Evolutionary conservation across 2,797 vertebrate genomes (phyloP), one percentile per base, ranked within the genome.

Genomic region (Ciconia nigra): DNA sequence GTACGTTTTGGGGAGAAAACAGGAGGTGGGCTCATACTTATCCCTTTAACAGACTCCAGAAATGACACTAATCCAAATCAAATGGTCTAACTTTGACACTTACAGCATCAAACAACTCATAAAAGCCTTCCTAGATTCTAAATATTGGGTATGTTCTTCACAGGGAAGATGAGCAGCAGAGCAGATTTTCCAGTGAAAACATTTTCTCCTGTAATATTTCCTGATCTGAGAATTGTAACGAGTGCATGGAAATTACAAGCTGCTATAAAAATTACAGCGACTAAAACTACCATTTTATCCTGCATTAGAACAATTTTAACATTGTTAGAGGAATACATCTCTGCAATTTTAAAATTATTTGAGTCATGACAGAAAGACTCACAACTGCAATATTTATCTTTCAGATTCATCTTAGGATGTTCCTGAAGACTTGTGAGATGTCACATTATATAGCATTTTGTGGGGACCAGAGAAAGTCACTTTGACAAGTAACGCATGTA

Each of bases 271-370:
- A 98, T 98, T 97, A 98, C 97, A 94, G 93, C 97, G 97, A 98
- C 96, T 98, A 96, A 98, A 98, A 98, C 97, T 98, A 98, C 96
- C 97, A 66, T 98, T 98, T 98, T 98, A 98, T 93, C 92, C 95
- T 97, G 95, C 97, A 97, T 98, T 98, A 98, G 98, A 98, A 98
- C 97, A 98, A 98, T 98, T 98, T 98, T 98, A 98, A 98, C 97
- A 97, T 98, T 98, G 98, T 98, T 98, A 97, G 83, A 97, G 85
- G 97, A 98, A 97, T 97, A 98, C 91, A 98, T 98, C 97, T 98
- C 96, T 97, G 97, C 97, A 98, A 98, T 98, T 98, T 98, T 97
- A 97, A 98, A 98, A 98, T 98, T 98, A 98, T 98, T 98, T 98
- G 96, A 98, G 97, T 98, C 97, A 98, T 98, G 98, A 98, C 97